These are phyloP conservation scores for Greenwoodochromis staneri DNA, from an alignment of 2,113 vertebrate genomes.

Conservation along the genomic window DNA sequence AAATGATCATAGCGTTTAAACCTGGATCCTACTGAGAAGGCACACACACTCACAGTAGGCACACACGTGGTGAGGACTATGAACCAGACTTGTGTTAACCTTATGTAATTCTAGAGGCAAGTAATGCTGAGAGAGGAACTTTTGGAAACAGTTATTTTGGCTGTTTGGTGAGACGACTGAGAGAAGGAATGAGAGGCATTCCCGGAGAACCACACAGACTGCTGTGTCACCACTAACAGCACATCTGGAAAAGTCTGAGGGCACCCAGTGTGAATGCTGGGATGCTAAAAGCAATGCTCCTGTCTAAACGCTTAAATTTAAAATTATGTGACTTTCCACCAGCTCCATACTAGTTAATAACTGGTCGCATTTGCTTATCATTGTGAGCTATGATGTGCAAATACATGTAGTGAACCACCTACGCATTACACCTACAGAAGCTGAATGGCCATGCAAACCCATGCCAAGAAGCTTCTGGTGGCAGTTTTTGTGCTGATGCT, in stretches of 20 bases:
- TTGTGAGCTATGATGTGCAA: background rate
- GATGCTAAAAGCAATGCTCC: background rate
- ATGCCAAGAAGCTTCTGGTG: background rate
- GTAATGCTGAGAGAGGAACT: slow-evolving; percentile 1
- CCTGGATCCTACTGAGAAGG: background rate
- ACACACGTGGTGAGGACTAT: background rate
- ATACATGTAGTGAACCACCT: background rate
- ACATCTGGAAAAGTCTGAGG: slow-evolving; percentile 32
- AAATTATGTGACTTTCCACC: background rate
- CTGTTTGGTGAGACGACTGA: background rate
- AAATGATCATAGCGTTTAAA: background rate
- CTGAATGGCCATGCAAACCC: background rate
- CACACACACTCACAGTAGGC: background rate
- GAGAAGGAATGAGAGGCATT: slow-evolving; percentile 39
- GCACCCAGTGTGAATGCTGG: background rate
- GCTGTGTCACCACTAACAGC: background rate
- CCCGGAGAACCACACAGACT: background rate
- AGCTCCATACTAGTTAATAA: background rate
- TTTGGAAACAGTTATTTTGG: background rate
- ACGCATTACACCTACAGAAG: background rate
- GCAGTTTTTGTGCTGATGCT: background rate
- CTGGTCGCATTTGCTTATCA: background rate
- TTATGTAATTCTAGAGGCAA: background rate
- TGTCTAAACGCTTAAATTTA: background rate
- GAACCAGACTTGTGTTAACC: background rate